Base-by-base conservation (phyloP, 2,113 vertebrate species). In the Protomyctophum bolini region DNA sequence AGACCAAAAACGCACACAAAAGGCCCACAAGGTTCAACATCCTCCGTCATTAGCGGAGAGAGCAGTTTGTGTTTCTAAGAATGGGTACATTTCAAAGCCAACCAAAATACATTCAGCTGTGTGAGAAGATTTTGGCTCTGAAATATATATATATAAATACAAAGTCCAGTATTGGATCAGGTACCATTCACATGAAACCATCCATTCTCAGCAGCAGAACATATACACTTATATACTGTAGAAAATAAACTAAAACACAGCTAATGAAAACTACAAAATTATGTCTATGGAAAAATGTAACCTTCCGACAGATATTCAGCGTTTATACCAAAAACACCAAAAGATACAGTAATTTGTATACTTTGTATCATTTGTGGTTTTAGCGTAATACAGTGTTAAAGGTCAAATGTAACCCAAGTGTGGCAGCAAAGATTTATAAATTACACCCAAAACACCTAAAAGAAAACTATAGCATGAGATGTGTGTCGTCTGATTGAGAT, bases 101-200 rank as follows among this genome's bases (percentile, higher is more conserved):
- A 73, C 55, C 29, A 21, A 62, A 76, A 77, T 86, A 90, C 85
- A 90, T 88, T 89, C 85, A 83, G 52, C 54, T 65, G 45, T 47
- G n/a, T n/a, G n/a, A 46, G 15, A 50, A 65, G 7, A 65, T 50
- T 76, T 86, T 76, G 76, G 69, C 58, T 58, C 45, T 77, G 21
- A 52, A 63, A 10, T 41, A 10, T 41, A n/a, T n/a, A n/a, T n/a
- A n/a, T n/a, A 11, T 33, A n/a, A 59, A 66, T 75, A 57, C 55
- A 48, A 47, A 54, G 4, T 54, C 28, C 63, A 69, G 70, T 60
- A 62, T 2, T 45, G 73, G 68, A 81, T 45, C 45, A 49, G 48
- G 58, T 7, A 73, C 63, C 52, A 63, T 61, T 10, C 63, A 9
- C 1, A 62, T 14, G 6, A 75, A 77, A 61, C 10, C 70, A 72